Conservation (phyloP, 2,797 vertebrate genomes). For the Psittacula echo region DNA sequence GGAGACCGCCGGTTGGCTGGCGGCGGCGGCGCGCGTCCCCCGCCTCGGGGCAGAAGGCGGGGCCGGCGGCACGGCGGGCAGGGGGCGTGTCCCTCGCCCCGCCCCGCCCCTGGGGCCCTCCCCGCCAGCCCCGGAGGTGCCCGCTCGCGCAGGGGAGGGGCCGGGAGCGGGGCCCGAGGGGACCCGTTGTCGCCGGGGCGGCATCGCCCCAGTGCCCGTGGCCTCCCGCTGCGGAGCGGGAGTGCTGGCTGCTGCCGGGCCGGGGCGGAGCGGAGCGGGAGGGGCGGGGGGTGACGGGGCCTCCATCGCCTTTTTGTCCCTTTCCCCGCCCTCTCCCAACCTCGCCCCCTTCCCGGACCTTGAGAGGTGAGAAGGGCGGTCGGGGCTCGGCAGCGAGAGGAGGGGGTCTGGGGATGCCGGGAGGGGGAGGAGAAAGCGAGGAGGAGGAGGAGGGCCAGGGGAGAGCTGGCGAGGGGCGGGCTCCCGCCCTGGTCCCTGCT, state of each 20-base stretch:
- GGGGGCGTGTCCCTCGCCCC: background rate
- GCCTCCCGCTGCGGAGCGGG: background rate
- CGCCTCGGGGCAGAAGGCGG: background rate
- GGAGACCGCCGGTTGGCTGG: background rate
- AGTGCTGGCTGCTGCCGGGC: background rate
- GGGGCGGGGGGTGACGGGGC: background rate
- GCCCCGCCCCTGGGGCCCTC: background rate
- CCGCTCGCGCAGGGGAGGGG: background rate
- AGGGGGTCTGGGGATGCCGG: background rate
- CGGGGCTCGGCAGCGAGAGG: background rate
- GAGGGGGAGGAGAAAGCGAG: background rate
- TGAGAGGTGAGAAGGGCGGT: constrained; percentile 38
- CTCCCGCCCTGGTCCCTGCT: background rate
- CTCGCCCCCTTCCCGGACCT: background rate
- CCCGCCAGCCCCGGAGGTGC: background rate
- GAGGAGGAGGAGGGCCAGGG: background rate
- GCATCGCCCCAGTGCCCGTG: background rate
- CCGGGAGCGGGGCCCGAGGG: background rate
- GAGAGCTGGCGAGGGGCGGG: background rate
- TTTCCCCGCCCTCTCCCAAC: background rate
- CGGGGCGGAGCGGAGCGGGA: background rate
- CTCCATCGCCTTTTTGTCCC: background rate
- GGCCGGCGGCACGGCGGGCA: no score
- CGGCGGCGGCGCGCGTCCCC: background rate
- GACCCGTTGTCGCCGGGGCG: background rate